These are phyloP conservation scores for Halcyon smyrnensis DNA, from an alignment of 2,797 vertebrate genomes.

Conservation along the genomic window DNA sequence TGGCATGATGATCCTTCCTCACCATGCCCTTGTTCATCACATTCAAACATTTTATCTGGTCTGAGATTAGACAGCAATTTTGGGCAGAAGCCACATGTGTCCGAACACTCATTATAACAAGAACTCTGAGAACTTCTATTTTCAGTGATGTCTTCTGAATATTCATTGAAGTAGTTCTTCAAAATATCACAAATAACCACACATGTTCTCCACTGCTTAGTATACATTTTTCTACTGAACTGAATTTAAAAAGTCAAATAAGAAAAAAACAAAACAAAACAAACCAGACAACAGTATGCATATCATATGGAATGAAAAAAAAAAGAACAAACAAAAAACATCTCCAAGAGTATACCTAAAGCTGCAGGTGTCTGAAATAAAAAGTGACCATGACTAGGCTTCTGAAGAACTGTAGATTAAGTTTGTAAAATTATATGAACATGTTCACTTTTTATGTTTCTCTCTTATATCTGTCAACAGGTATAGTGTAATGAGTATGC, in stretches of 20 bases:
- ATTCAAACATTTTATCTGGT: neutral
- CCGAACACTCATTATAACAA: neutral
- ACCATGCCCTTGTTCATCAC: neutral
- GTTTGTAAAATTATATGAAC: neutral
- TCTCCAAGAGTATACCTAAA: neutral
- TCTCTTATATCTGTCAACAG: neutral
- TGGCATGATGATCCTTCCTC: neutral
- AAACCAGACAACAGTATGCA: neutral
- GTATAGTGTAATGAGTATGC: neutral
- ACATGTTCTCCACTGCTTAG: neutral
- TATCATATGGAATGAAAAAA: neutral
- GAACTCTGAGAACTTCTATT: neutral
- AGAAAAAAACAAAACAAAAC: neutral
- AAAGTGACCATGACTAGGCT: neutral
- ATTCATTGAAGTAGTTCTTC: neutral
- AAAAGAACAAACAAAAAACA: neutral
- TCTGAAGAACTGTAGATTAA: neutral
- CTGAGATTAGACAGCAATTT: neutral
- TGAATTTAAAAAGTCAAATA: neutral
- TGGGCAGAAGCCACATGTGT: neutral
- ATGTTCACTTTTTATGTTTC: neutral
- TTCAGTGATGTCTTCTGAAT: neutral
- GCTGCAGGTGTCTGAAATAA: neutral
- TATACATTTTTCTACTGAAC: neutral
- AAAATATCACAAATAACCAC: neutral